Percentiles rank a stretch among this genome's conserved stretches.
Evolutionary conservation across 1,140 invertebrate species (phyloP).

Genomic region (Habropoda laboriosa): DNA sequence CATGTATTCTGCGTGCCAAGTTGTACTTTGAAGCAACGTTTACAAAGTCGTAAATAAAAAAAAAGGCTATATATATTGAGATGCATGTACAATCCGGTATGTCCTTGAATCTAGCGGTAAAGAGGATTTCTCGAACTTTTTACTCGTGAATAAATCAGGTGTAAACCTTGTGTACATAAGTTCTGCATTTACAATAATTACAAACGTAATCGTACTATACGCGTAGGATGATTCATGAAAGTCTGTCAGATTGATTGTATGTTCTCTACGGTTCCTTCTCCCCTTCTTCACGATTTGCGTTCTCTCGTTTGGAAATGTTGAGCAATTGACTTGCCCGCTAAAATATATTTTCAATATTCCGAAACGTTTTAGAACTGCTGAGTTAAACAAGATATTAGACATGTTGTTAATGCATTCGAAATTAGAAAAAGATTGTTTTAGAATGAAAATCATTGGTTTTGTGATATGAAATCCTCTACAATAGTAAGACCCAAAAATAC

Average conservation of each 20-base stretch:
- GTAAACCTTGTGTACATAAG: constrained; percentile 22
- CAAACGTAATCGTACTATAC: not conserved
- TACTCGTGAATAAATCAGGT: constrained; percentile 12
- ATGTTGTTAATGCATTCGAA: too few species aligned
- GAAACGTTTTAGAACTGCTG: too few species aligned
- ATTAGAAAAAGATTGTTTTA: too few species aligned
- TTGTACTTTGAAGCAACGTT: constrained; percentile 30
- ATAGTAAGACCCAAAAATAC: too few species aligned
- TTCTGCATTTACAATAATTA: constrained; percentile 13
- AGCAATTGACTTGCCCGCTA: too few species aligned
- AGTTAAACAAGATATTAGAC: too few species aligned
- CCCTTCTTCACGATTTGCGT: not conserved
- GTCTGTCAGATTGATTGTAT: not conserved
- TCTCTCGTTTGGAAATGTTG: not conserved
- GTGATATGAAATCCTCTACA: too few species aligned
- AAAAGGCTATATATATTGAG: constrained; percentile 4
- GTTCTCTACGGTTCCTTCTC: not conserved
- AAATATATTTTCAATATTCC: too few species aligned
- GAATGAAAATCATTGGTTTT: too few species aligned
- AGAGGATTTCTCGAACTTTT: not conserved
- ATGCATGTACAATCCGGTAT: constrained; percentile 47
- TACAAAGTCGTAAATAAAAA: constrained; percentile 7
- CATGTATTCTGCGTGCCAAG: constrained; percentile 43
- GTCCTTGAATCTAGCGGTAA: constrained; percentile 20
- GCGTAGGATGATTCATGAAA: constrained; percentile 5